Evolutionary conservation across 35 echinoderm and acorn worm genomes (phyloP).

Genomic region (Heliocidaris erythrogramma): DNA sequence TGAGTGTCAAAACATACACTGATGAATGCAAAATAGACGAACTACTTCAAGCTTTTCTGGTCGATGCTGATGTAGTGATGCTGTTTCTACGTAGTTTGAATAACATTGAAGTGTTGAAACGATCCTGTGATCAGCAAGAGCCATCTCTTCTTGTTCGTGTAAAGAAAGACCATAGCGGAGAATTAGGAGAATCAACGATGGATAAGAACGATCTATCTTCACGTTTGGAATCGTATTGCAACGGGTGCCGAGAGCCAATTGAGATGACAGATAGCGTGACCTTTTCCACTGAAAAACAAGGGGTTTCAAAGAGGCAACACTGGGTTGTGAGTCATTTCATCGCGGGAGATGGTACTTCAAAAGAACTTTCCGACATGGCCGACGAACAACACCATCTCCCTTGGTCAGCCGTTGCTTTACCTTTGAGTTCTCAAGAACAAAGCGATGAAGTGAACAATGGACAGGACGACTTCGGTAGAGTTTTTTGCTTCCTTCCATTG

Average conservation of each 20-base stretch:
- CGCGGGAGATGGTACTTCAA: not conserved
- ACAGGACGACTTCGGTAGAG: conserved; percentile 46
- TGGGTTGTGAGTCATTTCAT: conserved; percentile 23
- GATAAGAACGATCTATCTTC: not conserved
- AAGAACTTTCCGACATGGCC: not conserved
- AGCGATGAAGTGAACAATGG: not conserved
- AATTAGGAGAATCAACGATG: not conserved
- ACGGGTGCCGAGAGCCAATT: not conserved
- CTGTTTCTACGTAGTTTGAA: conserved; percentile 17
- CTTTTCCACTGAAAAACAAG: not conserved
- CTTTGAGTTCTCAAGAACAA: not conserved
- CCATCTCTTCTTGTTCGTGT: not conserved
- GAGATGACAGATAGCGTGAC: not conserved
- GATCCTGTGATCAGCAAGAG: not conserved
- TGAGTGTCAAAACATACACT: not conserved
- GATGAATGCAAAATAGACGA: not conserved
- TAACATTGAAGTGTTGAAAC: conserved; percentile 19
- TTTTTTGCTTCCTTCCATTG: conserved; percentile 89
- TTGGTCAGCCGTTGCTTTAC: not conserved
- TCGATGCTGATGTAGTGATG: conserved; percentile 15
- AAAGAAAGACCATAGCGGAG: not conserved
- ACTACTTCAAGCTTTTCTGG: not conserved
- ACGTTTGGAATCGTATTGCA: not conserved
- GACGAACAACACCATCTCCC: not conserved
- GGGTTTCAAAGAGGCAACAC: not conserved